These are phyloP conservation scores for Cichlasoma orientale DNA, from an alignment of 2,797 vertebrate genomes.

Conservation along the genomic window DNA sequence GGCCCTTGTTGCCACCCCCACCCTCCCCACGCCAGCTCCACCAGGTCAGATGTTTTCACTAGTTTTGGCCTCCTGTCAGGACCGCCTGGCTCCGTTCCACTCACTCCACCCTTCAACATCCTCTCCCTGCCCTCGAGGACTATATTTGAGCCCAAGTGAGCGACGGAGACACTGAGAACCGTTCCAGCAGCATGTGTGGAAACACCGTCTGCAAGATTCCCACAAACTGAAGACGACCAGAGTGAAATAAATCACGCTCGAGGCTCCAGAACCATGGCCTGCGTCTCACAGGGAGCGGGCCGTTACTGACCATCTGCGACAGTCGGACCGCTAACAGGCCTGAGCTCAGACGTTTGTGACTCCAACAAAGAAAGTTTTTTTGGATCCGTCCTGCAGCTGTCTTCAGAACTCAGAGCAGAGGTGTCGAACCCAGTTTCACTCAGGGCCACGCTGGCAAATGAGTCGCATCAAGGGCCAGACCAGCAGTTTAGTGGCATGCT, in stretches of 20 bases:
- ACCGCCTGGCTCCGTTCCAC: not conserved
- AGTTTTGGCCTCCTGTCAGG: not conserved
- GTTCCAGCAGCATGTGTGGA: not conserved
- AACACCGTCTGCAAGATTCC: not conserved
- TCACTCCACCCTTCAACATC: not conserved
- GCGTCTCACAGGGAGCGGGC: not conserved
- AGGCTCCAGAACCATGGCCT: not conserved
- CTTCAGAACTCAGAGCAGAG: not conserved
- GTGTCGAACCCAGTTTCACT: no score
- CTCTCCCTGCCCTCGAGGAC: not conserved
- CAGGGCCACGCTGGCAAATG: no score
- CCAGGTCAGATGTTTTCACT: not conserved
- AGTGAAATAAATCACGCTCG: not conserved
- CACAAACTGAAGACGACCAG: not conserved
- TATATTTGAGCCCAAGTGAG: not conserved
- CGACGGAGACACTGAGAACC: not conserved
- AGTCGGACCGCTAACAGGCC: fast-evolving
- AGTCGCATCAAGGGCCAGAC: fast-evolving
- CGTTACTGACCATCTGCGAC: not conserved
- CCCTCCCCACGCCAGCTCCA: not conserved
- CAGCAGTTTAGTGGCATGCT: not conserved
- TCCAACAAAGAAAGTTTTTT: not conserved
- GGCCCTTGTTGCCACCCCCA: not conserved
- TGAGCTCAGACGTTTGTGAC: not conserved
- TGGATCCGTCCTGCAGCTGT: not conserved